Base-by-base conservation (phyloP, 2,113 vertebrate genomes). In the Mungos mungo region DNA sequence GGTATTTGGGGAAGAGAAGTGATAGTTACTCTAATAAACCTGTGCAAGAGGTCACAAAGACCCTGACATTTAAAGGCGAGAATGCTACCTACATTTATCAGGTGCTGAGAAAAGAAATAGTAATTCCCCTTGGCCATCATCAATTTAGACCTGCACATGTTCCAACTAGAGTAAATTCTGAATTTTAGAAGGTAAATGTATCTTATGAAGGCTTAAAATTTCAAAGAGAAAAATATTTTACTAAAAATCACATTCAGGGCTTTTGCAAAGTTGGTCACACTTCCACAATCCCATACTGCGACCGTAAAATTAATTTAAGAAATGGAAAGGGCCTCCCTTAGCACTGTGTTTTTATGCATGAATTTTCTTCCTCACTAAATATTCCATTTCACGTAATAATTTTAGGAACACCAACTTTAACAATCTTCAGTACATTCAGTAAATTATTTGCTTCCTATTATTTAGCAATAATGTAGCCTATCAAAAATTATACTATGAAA, bases 51-150 rank as follows among this genome's bases (percentile, higher is more conserved):
- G 84, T 86, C 66, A 45, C 27, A 13, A 45, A 94, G 60, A 92
- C 45, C n/a, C 79, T 96, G 90, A 87, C 47, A 88, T 77, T 97
- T 95, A 84, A 93, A 86, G 54, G 66, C 35, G 47, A 88, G 12
- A 87, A 54, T 33, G 35, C 65, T 84, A 25, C 50, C 60, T 82
- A 45, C 45, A 2, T 72, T 68, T 72, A 45, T 82, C 79, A 92
- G 83, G 29, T 57, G 5, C 47, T n/a, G 63, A 29, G 76, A 68
- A 80, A 96, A 86, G 50, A 86, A 94, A 29, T 29, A 63, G 33
- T 79, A 72, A n/a, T 76, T 93, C 47, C 74, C 83, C 85, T 91
- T 68, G 27, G 74, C 83, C 35, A 57, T 92, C 82, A 93, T 77
- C 66, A 86, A 45, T 88, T 95, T 96, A 71, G 23, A 72, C 50